Evolutionary conservation across 2,113 vertebrate species (phyloP).

Genomic region (Prunella fulvescens): DNA sequence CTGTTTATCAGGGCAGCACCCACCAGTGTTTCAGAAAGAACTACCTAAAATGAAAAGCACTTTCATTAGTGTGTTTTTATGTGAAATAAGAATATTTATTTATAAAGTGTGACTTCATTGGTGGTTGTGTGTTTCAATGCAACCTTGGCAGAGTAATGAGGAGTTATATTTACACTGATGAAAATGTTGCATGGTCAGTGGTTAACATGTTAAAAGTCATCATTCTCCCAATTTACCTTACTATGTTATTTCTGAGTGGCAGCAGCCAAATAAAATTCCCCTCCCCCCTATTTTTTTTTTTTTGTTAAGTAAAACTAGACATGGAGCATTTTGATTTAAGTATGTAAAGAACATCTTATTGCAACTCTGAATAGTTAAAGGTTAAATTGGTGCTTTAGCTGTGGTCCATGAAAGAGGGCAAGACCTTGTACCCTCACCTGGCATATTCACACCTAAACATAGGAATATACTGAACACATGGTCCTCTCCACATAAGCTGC

Average conservation of each 20-base stretch:
- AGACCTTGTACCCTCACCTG: not conserved
- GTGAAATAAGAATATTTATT: conserved; percentile 51
- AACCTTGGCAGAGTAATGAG: not conserved
- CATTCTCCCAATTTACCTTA: conserved; percentile 29
- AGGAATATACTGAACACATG: not conserved
- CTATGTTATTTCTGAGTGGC: conserved; percentile 17
- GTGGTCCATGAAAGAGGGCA: not conserved
- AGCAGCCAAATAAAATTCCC: not conserved
- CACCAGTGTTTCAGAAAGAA: not conserved
- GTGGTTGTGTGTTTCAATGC: conserved; percentile 40
- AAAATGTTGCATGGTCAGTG: conserved; percentile 28
- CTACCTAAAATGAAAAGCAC: conserved; percentile 10
- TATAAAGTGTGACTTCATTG: conserved; percentile 56
- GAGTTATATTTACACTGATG: conserved; percentile 51
- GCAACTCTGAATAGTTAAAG: not conserved
- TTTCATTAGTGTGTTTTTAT: conserved; percentile 16
- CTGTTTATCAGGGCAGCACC: not conserved
- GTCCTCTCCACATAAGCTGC: not conserved
- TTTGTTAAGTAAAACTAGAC: not conserved
- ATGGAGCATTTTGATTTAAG: not conserved
- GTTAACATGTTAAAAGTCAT: conserved; percentile 44
- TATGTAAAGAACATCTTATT: not conserved
- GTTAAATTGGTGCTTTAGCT: not conserved
- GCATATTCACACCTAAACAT: not conserved
- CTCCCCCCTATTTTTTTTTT: not conserved